Conservation (phyloP, 2,797 vertebrate genomes). For the Xerus rutilus region DNA sequence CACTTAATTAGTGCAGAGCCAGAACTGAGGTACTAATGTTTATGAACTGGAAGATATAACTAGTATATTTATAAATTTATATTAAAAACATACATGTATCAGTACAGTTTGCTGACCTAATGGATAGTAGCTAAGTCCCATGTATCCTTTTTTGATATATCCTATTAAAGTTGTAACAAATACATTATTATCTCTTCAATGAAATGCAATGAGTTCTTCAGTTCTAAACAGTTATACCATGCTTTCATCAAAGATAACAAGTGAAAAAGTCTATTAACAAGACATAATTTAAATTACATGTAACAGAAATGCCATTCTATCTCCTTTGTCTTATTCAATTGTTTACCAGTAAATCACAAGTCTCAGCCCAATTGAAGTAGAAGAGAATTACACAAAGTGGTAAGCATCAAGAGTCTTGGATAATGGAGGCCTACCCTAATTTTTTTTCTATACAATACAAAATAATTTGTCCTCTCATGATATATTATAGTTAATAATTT, state of each 20-base stretch:
- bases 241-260: neutral
- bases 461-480: neutral
- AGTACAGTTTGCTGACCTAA: neutral
- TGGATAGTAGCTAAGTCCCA: neutral
- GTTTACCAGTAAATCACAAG: neutral
- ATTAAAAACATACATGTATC: neutral
- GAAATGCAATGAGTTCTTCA: too few species aligned
- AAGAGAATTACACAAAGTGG: neutral
- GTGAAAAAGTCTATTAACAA: neutral
- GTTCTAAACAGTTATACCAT: neutral
- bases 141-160: neutral
- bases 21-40: neutral
- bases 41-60: neutral
- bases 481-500: neutral
- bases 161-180: neutral
- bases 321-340: neutral
- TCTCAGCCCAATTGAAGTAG: neutral
- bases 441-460: neutral
- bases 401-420: neutral
- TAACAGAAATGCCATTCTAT: neutral
- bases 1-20: neutral
- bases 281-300: neutral
- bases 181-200: neutral
- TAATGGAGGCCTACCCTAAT: neutral
- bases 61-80: neutral